Conservation (phyloP, 1,140 invertebrate genomes). For the Hyles vespertilio region DNA sequence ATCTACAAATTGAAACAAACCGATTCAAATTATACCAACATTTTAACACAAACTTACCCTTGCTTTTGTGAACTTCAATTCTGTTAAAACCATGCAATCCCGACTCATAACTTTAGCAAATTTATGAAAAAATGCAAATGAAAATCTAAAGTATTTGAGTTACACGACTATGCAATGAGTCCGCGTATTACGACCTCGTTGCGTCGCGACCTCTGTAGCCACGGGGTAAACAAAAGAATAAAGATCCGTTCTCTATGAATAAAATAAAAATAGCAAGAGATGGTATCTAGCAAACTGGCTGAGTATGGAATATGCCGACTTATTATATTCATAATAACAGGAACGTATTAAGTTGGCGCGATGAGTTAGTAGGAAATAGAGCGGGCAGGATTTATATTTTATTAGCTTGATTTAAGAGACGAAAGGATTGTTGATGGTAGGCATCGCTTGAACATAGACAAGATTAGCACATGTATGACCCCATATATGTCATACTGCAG, state of each 20-base stretch:
- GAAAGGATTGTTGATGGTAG: too few relatives aligned
- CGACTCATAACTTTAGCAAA: background rate
- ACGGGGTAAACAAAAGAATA: slow-evolving; percentile 66
- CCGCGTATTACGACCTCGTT: background rate
- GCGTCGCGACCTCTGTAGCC: slow-evolving; percentile 1
- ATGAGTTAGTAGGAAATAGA: slow-evolving; percentile 37
- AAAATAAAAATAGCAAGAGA: slow-evolving; percentile 70
- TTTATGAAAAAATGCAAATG: background rate
- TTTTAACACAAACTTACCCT: too few relatives aligned
- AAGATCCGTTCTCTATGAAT: slow-evolving; percentile 64
- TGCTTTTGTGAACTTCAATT: too few relatives aligned
- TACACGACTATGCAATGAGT: slow-evolving; percentile 1
- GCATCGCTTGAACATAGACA: too few relatives aligned
- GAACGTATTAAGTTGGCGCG: slow-evolving; percentile 53
- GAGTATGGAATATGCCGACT: slow-evolving; percentile 64
- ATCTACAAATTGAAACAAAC: too few relatives aligned
- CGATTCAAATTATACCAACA: too few relatives aligned
- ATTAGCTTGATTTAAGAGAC: too few relatives aligned
- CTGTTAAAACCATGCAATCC: too few relatives aligned
- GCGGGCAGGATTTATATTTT: background rate
- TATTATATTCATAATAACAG: slow-evolving; percentile 68
- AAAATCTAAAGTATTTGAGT: slow-evolving; percentile 5
- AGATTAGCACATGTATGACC: too few relatives aligned
- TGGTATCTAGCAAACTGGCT: slow-evolving; percentile 58
- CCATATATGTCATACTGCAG: too few relatives aligned